These are phyloP conservation scores for Drosophila elegans DNA, from an alignment of 1,140 invertebrate genomes.

Conservation along the genomic window DNA sequence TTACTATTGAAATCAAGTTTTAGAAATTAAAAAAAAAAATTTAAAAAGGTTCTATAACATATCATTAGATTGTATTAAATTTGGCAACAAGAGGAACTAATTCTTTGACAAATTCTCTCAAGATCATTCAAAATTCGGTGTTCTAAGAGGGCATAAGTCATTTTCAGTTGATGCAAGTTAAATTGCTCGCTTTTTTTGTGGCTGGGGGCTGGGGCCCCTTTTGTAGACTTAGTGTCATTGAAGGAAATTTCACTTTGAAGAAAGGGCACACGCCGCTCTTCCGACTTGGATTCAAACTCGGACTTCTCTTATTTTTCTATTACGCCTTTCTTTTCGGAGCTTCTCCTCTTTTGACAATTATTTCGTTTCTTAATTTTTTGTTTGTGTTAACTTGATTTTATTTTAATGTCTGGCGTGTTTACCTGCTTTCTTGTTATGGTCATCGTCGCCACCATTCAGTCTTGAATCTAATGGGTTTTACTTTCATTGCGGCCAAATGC, in stretches of 20 bases:
- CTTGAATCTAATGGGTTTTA: conserved; percentile 77
- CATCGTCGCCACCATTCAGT: conserved; percentile 47
- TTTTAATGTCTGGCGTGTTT: conserved; percentile 62
- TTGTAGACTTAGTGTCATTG: conserved; percentile 71
- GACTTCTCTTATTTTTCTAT: conserved; percentile 46
- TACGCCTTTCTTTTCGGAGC: conserved; percentile 36
- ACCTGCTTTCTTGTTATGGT: conserved; percentile 69
- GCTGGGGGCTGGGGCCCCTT: conserved; percentile 27
- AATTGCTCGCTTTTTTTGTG: conserved; percentile 51
- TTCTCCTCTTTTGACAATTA: conserved; percentile 43
- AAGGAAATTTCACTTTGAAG: conserved; percentile 74
- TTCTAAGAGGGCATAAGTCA: not conserved
- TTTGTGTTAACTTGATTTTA: conserved; percentile 73
- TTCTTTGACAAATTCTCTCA: not conserved
- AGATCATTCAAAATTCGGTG: conserved; percentile 14
- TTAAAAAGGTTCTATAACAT: too few species aligned
- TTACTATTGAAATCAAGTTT: too few species aligned
- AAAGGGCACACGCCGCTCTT: conserved; percentile 65
- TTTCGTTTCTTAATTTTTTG: conserved; percentile 43
- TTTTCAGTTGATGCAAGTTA: conserved; percentile 21
- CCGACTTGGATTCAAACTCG: conserved; percentile 18
- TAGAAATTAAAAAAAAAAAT: too few species aligned
- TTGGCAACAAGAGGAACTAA: too few species aligned
- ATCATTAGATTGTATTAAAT: too few species aligned
- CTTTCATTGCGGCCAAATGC: conserved; percentile 61